A percentile compares a stretch with the other conserved stretches of the same genome.
Evolutionary conservation across 2,797 vertebrate species (phyloP).

Genomic region (Neosilurus hyrtlii): DNA sequence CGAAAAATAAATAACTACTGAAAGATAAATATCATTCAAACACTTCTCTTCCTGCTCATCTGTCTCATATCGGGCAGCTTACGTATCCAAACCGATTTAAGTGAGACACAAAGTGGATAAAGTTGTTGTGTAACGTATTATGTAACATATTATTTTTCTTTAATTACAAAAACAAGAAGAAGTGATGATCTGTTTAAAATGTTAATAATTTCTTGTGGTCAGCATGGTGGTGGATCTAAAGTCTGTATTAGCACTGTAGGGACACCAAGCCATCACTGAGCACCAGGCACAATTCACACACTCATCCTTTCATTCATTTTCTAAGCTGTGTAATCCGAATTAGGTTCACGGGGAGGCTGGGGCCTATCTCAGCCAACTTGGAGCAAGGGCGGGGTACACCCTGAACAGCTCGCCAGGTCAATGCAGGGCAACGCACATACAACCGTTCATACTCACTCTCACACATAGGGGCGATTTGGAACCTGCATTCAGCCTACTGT

Average conservation of each 20-base stretch:
- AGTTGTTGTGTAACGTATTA: neutral
- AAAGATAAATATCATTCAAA: neutral
- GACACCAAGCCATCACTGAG: neutral
- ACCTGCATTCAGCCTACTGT: no score
- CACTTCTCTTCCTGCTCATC: neutral
- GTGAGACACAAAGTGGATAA: neutral
- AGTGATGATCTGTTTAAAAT: neutral
- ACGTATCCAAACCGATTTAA: neutral
- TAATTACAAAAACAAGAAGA: neutral
- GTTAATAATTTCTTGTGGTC: neutral
- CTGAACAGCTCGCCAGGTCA: no score
- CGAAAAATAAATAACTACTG: neutral
- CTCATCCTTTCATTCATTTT: no score
- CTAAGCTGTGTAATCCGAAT: no score
- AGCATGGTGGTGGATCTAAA: neutral
- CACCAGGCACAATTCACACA: neutral
- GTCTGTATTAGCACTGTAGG: neutral
- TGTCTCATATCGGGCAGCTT: neutral
- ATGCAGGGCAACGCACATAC: neutral
- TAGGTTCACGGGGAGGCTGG: no score
- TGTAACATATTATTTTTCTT: neutral
- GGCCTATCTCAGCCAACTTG: no score
- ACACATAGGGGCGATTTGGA: neutral
- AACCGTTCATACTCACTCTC: neutral
- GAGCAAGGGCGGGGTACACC: no score